Evolutionary conservation across 2,888 invertebrate genomes (phyloP).

Genomic region (Mactromeris polynyma): DNA sequence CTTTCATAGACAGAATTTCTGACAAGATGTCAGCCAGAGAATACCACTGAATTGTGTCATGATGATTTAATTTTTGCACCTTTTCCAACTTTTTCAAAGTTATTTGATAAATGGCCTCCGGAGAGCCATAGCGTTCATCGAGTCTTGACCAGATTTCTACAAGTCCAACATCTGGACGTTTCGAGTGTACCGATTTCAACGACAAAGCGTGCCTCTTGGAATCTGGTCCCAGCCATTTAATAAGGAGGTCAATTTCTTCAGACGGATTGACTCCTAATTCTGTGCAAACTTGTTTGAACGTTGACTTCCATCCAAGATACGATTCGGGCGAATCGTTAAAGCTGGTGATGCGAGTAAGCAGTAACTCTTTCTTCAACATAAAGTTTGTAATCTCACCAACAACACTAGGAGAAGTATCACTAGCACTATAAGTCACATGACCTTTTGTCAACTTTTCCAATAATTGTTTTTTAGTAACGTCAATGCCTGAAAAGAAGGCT

Average conservation of each 20-base stretch:
- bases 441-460: too few relatives aligned
- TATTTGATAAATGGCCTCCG: too few relatives aligned
- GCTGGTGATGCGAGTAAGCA: conserved; percentile 11
- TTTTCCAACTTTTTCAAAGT: too few relatives aligned
- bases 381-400: conserved; percentile 36
- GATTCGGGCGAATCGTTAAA: conserved; percentile 45
- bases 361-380: conserved; percentile 35
- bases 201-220: conserved; percentile 35
- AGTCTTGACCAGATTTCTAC: conserved; percentile 41
- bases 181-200: conserved; percentile 21
- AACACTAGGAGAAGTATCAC: background rate
- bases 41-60: too few relatives aligned
- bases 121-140: conserved; percentile 37
- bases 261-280: conserved; percentile 30
- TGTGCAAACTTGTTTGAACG: conserved; percentile 35
- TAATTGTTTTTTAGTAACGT: too few relatives aligned
- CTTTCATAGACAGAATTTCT: too few relatives aligned
- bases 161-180: conserved; percentile 30
- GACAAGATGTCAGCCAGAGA: too few relatives aligned
- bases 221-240: conserved; percentile 23
- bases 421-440: too few relatives aligned
- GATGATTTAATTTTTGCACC: too few relatives aligned
- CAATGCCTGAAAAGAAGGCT: too few relatives aligned
- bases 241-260: conserved; percentile 49
- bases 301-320: conserved; percentile 42